These are phyloP conservation scores for Argentina silus DNA, from an alignment of 2,797 vertebrate genomes.

Conservation along the genomic window DNA sequence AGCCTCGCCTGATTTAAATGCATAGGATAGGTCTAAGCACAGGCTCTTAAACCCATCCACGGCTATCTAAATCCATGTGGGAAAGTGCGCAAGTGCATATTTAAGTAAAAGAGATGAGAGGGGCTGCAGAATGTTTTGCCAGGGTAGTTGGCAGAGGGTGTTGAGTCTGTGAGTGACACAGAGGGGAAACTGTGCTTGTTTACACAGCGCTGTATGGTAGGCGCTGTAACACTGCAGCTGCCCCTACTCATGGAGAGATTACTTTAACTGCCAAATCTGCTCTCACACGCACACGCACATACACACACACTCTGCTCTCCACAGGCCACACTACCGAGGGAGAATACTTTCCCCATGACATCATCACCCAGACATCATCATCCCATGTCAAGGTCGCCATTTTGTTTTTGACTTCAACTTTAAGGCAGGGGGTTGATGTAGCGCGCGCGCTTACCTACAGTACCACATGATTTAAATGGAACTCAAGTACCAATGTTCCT, in stretches of 20 bases:
- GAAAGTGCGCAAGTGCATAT: too few species aligned
- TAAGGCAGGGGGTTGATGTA: not conserved
- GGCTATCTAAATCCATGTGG: too few species aligned
- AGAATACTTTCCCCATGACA: constrained; percentile 14
- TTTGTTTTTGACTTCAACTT: not conserved
- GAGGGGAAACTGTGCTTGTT: not conserved
- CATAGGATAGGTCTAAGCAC: too few species aligned
- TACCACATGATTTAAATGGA: too few species aligned
- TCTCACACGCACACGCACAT: too few species aligned
- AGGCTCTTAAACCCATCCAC: too few species aligned
- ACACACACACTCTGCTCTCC: not conserved
- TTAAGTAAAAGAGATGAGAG: too few species aligned
- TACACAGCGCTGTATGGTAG: constrained; percentile 6
- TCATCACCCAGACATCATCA: constrained; percentile 11
- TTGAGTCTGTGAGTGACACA: not conserved
- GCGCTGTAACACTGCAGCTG: not conserved
- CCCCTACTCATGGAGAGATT: not conserved
- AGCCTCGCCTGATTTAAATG: too few species aligned
- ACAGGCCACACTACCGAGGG: not conserved
- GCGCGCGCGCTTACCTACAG: not conserved
- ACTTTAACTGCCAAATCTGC: not conserved
- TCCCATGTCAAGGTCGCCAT: not conserved
- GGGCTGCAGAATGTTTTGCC: constrained; percentile 9
- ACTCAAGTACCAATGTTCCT: too few species aligned
- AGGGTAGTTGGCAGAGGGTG: not conserved